These are phyloP conservation scores for Harmothoe impar DNA, from an alignment of 2,888 invertebrate species.

Conservation along the genomic window DNA sequence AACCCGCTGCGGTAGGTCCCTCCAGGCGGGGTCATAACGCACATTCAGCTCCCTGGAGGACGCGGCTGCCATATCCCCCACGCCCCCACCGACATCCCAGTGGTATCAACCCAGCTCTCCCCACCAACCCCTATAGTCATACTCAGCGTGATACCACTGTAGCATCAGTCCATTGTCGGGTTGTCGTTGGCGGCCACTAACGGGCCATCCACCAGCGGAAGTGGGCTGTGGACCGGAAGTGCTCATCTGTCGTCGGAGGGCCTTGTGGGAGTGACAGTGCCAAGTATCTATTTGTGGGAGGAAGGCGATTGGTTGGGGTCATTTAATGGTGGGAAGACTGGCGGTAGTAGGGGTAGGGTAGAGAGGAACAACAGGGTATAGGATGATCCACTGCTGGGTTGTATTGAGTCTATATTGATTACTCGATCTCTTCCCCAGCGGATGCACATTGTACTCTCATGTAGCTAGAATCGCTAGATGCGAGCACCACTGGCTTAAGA, in stretches of 20 bases:
- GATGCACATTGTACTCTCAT: no score
- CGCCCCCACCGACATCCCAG: neutral
- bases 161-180: neutral
- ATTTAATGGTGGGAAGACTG: no score
- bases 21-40: conserved; percentile 11
- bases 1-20: no score
- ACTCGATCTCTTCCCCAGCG: no score
- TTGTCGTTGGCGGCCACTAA: neutral
- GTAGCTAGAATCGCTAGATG: no score
- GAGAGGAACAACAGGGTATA: no score
- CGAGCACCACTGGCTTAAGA: no score
- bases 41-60: neutral
- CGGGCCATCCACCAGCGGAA: neutral
- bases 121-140: neutral
- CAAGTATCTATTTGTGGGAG: neutral
- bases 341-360: no score
- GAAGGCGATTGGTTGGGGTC: neutral
- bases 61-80: neutral
- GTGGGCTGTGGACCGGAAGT: neutral
- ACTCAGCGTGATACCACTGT: neutral
- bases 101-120: neutral
- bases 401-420: no score
- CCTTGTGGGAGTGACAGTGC: neutral
- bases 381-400: no score
- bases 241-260: neutral